Evolutionary conservation across 2,797 vertebrate species (phyloP).

Genomic region (Lophotriccus pileatus): DNA sequence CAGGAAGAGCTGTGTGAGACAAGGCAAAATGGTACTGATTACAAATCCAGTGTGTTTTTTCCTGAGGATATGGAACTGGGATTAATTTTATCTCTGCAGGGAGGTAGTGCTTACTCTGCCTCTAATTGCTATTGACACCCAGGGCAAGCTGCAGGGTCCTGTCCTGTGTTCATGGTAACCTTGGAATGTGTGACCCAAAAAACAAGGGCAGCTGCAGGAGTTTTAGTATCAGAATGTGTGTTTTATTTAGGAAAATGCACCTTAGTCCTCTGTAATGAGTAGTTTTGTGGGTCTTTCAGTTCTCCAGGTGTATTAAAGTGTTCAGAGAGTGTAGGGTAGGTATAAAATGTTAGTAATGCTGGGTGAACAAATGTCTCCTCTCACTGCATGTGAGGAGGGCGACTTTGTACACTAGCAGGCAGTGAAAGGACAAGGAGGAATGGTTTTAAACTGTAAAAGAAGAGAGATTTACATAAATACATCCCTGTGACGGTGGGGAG

Average conservation of each 20-base stretch:
- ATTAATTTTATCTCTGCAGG: background rate
- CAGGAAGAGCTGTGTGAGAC: background rate
- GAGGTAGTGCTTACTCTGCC: background rate
- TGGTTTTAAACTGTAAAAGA: background rate
- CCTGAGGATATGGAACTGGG: background rate
- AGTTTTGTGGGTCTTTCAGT: background rate
- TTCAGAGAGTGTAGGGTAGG: background rate
- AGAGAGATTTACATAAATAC: background rate
- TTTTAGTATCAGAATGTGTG: background rate
- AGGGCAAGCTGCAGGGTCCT: background rate
- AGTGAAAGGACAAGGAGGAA: no score
- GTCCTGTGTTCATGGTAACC: background rate
- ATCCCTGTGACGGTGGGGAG: background rate
- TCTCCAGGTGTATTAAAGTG: background rate
- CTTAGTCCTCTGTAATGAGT: background rate
- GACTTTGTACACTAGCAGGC: background rate
- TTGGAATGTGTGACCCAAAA: background rate
- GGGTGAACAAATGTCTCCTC: background rate
- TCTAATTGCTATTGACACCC: background rate
- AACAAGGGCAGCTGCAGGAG: background rate
- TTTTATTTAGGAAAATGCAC: background rate
- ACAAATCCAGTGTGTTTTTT: background rate
- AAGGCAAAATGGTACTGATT: background rate
- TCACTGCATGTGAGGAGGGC: accelerated
- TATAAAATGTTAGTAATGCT: background rate